Base-by-base conservation (phyloP, 30 jellyfish, hydroid and myxozoan genomes). In the Chironex yamaguchii region DNA sequence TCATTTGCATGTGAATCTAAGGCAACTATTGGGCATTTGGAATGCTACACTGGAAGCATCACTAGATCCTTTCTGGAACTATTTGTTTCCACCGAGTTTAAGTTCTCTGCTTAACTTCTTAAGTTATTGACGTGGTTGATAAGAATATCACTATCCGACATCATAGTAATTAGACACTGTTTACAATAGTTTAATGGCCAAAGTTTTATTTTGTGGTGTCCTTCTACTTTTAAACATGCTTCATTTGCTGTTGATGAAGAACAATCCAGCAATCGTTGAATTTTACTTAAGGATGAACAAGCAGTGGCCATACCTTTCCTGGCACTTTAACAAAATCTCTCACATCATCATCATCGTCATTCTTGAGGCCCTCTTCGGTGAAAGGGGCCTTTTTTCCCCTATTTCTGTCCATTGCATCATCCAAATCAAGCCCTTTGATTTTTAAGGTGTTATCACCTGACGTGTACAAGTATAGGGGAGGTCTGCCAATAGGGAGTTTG, bases 211-310 rank as follows among this genome's bases (percentile, higher is more conserved):
- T 33, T 79, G 51, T 58, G 34, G 71, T 58, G 84, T 2, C 88
- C 31, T 35, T 58, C 90, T 36, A 53, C 32, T 62, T 79, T 79
- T 32, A 27, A 28, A 82, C 90, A 79, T 34, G 71, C 90, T 13
- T 79, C 90, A n/a, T 50, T 79, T 33, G 90, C 90, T 58, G 34
- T 30, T 62, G 17, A n/a, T 29, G 83, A 49, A 14, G 82, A 54
- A 23, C 73, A 48, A 33, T 53, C 90, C 26, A 79, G 53, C 29
- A 36, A 32, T 49, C 54, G 36, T 49, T 79, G 86, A 63, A 34
- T 54, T 25, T 53, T 83, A 30, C 90, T 33, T 49, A 79, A 30
- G 21, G 68, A 79, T 3, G 62, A 79, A 62, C 82, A 79, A 23
- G 35, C 62, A 14, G 90, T 79, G 32, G 90, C 90, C 64, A 54